Evolutionary conservation across 2,113 vertebrate genomes (phyloP).

Genomic region (Rhizomys pruinosus): DNA sequence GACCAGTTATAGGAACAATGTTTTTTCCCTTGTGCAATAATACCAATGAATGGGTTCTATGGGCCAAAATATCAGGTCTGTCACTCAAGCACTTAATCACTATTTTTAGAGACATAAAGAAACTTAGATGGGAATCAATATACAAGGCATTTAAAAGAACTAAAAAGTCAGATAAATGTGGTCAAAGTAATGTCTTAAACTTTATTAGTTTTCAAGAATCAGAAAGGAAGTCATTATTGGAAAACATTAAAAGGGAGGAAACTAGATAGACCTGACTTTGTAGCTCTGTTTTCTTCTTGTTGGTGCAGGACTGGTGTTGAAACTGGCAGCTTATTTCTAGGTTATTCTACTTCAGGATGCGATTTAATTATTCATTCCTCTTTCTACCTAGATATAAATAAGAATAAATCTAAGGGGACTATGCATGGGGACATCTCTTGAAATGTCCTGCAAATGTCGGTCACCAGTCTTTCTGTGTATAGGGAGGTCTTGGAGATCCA

Average conservation of each 20-base stretch:
- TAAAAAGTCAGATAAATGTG: neutral
- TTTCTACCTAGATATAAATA: neutral
- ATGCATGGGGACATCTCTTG: too few relatives aligned
- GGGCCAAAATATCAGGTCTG: neutral
- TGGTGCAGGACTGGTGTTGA: neutral
- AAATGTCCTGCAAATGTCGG: too few relatives aligned
- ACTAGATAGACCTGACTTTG: neutral
- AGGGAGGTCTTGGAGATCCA: too few relatives aligned
- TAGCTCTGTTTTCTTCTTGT: neutral
- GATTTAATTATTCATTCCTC: slow-evolving; percentile 32
- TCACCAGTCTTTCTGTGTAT: too few relatives aligned
- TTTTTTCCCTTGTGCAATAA: neutral
- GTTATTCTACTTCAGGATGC: neutral
- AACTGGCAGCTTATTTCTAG: neutral
- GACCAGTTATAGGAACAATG: neutral
- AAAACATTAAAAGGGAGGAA: slow-evolving; percentile 33
- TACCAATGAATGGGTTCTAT: accelerated
- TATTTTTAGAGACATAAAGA: neutral
- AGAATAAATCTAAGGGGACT: too few relatives aligned
- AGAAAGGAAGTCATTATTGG: slow-evolving; percentile 1
- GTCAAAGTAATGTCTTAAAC: slow-evolving; percentile 25
- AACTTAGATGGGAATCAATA: slow-evolving; percentile 11
- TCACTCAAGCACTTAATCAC: neutral
- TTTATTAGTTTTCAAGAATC: slow-evolving; percentile 18
- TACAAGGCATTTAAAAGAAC: neutral